These are phyloP conservation scores for Acomys russatus DNA, from an alignment of 2,797 vertebrate species.

Conservation along the genomic window DNA sequence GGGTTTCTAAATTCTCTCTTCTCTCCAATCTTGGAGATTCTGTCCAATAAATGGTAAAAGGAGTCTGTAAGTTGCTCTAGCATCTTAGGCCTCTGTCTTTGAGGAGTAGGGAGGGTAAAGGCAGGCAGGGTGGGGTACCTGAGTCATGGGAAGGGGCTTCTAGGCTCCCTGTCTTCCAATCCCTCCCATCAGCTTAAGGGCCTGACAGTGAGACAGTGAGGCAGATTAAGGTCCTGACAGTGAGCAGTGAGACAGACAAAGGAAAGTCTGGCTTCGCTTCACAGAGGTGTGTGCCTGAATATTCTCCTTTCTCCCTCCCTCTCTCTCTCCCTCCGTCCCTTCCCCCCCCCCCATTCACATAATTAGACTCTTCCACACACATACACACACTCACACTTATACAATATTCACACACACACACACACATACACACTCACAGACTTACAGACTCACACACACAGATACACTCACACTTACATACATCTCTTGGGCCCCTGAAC, in stretches of 20 bases:
- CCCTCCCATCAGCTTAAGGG: neutral
- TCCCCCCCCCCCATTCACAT: too few relatives aligned
- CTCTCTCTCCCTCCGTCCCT: too few relatives aligned
- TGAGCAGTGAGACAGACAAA: neutral
- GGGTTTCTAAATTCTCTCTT: neutral
- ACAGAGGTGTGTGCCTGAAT: neutral
- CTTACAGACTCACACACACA: neutral
- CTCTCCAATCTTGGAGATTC: neutral
- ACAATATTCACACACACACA: neutral
- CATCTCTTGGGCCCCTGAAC: neutral
- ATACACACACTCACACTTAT: neutral
- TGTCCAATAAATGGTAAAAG: neutral
- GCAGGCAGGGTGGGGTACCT: neutral
- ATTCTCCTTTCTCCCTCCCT: too few relatives aligned
- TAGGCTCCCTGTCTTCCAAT: neutral
- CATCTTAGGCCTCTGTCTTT: slow-evolving; percentile 1
- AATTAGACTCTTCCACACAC: neutral
- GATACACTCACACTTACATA: neutral
- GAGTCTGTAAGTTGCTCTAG: neutral
- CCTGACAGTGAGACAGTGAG: neutral
- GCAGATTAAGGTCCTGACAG: neutral
- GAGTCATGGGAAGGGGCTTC: neutral
- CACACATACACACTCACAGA: neutral
- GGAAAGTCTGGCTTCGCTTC: neutral
- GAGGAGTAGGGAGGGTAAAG: neutral